These are phyloP conservation scores for Dione vanillae DNA, from an alignment of 2,888 invertebrate species.

Conservation along the genomic window DNA sequence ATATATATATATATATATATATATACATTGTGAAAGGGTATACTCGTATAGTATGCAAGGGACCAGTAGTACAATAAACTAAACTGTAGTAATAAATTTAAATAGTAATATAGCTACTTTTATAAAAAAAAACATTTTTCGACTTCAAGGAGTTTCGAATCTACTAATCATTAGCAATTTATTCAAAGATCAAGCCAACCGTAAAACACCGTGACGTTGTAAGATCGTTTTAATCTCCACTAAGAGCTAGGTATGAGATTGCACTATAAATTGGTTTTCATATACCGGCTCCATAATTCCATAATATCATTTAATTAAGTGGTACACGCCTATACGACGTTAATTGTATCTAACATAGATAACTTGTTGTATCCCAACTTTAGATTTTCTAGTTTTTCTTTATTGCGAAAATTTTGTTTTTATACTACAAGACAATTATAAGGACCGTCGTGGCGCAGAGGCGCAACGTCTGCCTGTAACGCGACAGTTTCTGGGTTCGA, in stretches of 20 bases:
- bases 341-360: constrained; percentile 52
- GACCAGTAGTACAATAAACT: no score
- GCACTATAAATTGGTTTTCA: constrained; percentile 39
- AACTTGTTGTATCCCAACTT: constrained; percentile 24
- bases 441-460: no score
- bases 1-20: no score
- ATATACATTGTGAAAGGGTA: no score
- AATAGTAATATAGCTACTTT: no score
- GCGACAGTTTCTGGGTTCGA: no score
- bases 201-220: constrained; percentile 33
- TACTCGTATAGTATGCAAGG: no score
- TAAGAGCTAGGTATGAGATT: constrained; percentile 30
- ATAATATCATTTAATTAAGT: constrained; percentile 66
- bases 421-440: no score
- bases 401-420: background rate
- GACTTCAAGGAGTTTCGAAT: background rate
- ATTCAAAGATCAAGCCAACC: constrained; percentile 33
- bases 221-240: constrained; percentile 36
- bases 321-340: constrained; percentile 57
- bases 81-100: no score
- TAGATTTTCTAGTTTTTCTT: background rate
- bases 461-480: no score
- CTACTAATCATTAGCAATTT: constrained; percentile 22
- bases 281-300: constrained; percentile 48
- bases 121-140: background rate